Conservation (phyloP, 2,113 vertebrate genomes). For the Axis porcinus region DNA sequence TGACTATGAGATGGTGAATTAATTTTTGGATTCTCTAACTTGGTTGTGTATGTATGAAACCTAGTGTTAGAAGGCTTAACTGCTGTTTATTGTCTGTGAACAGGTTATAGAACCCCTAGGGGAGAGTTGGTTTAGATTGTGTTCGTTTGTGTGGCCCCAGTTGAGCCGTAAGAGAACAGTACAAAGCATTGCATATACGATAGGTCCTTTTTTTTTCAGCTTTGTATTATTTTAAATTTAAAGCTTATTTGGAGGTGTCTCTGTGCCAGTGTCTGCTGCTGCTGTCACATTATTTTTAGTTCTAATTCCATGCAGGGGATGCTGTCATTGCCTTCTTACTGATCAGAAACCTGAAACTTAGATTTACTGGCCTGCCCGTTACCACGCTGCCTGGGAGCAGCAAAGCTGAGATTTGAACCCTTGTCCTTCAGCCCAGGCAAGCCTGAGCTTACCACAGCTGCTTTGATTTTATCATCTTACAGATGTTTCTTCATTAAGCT, state of each 20-base stretch:
- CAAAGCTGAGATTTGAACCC: conserved; percentile 35
- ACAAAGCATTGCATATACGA: neutral
- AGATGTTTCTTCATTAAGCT: conserved; percentile 27
- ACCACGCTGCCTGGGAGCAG: neutral
- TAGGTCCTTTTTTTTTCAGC: neutral
- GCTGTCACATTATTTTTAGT: conserved; percentile 19
- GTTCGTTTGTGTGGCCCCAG: neutral
- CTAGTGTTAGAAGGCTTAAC: neutral
- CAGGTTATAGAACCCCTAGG: neutral
- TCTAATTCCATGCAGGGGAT: neutral
- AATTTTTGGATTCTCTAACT: neutral
- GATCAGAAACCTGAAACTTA: conserved; percentile 3
- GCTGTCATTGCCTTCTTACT: neutral
- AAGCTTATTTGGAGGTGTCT: neutral
- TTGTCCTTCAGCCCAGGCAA: neutral
- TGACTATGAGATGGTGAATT: conserved; percentile 3
- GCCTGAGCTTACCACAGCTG: neutral
- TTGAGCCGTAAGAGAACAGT: neutral
- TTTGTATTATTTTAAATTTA: conserved; percentile 8
- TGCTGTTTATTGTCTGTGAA: neutral
- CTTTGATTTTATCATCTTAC: neutral
- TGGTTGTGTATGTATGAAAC: neutral
- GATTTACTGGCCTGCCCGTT: neutral
- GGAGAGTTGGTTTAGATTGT: neutral
- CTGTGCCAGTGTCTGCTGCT: neutral